A percentile compares a stretch with the other conserved stretches of the same genome.
phyloP scores from a whole-genome alignment of 2,113 vertebrate species.

The Mustelus asterias region DNA sequence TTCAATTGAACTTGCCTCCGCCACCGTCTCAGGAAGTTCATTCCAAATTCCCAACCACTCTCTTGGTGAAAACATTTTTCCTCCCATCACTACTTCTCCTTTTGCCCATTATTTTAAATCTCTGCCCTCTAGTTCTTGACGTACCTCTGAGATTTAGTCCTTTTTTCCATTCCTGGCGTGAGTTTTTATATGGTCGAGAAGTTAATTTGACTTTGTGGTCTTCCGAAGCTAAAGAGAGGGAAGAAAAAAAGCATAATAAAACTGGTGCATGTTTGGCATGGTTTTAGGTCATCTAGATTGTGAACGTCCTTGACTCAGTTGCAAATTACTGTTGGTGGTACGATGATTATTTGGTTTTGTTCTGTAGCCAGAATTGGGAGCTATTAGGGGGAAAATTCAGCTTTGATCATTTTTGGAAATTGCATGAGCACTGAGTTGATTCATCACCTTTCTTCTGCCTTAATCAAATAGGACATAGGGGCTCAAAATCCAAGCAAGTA shows the following conservation, averaged over 20 bases:
- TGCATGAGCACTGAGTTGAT: not conserved
- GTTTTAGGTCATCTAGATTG: not conserved
- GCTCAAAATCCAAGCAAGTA: not conserved
- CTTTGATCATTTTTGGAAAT: not conserved
- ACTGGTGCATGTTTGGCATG: not conserved
- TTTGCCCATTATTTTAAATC: too few species aligned
- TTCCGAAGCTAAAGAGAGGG: too few species aligned
- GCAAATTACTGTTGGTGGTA: not conserved
- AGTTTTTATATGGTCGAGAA: not conserved
- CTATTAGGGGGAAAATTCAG: not conserved
- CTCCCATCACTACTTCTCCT: too few species aligned
- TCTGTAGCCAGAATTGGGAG: not conserved
- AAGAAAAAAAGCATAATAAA: conserved; percentile 7
- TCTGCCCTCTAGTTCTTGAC: too few species aligned
- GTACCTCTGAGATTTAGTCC: not conserved
- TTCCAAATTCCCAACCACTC: too few species aligned
- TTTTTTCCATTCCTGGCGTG: not conserved
- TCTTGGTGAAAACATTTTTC: too few species aligned
- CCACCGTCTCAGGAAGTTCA: too few species aligned
- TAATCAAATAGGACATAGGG: not conserved
- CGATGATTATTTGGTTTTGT: not conserved
- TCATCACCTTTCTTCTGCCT: not conserved
- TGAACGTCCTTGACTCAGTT: not conserved
- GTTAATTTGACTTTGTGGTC: not conserved
- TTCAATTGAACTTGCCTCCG: too few species aligned